A percentile compares a stretch with the other conserved stretches of the same genome.
These are phyloP conservation scores for Microctenopoma lineatum DNA, from an alignment of 2,797 vertebrate species.

Conservation along the genomic window DNA sequence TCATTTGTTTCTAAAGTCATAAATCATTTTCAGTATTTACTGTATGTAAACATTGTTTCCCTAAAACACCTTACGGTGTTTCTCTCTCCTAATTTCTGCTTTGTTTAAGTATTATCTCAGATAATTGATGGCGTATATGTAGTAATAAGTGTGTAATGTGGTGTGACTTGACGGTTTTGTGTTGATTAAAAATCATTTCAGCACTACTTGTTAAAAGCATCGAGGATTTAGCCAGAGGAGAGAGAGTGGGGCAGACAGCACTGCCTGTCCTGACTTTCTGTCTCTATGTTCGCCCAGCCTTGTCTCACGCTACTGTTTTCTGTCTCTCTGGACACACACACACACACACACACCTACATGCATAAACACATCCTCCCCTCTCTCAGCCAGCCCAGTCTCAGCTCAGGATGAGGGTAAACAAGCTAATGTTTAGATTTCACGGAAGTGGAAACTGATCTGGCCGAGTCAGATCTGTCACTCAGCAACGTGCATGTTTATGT, in stretches of 20 bases:
- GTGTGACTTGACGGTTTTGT: no score
- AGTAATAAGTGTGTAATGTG: no score
- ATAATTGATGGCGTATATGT: no score
- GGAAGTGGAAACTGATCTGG: conserved; percentile 76
- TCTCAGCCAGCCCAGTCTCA: conserved; percentile 47
- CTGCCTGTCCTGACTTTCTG: background rate
- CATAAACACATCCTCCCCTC: conserved; percentile 34
- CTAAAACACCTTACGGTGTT: no score
- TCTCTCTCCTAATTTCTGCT: no score
- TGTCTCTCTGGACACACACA: conserved; percentile 23
- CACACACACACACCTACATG: conserved; percentile 5
- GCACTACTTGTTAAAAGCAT: background rate
- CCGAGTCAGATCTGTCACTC: conserved; percentile 73
- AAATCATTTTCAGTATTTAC: no score
- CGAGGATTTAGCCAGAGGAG: background rate
- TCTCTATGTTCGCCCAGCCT: background rate
- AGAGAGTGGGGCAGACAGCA: background rate
- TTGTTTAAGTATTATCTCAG: no score
- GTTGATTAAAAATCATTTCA: no score
- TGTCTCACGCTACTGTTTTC: conserved; percentile 24
- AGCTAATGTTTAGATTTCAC: conserved; percentile 80
- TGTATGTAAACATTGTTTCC: no score
- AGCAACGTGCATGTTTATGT: conserved; percentile 73
- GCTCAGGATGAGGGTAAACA: conserved; percentile 73
- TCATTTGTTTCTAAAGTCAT: no score